Percentiles rank a stretch among this genome's conserved stretches.
phyloP scores from a whole-genome alignment of 1,140 invertebrate species.

The Drosophila arizonae region DNA sequence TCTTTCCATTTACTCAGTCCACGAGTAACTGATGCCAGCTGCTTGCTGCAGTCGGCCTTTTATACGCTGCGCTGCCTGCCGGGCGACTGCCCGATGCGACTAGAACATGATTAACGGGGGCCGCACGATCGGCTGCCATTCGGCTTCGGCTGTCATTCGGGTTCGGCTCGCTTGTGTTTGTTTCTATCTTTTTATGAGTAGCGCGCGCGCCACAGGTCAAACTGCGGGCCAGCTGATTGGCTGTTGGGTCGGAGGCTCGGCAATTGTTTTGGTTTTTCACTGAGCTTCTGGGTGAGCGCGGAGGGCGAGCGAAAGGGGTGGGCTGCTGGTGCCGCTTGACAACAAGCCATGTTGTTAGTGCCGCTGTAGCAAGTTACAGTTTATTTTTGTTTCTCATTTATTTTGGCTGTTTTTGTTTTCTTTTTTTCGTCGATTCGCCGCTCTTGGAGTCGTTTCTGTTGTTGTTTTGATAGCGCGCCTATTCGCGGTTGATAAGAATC shows the following conservation, averaged over 20 bases:
- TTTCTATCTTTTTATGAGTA: conserved; percentile 7
- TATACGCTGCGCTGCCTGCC: conserved; percentile 57
- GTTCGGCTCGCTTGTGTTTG: conserved; percentile 22
- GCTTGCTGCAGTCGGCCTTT: conserved; percentile 48
- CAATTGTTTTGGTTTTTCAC: conserved; percentile 77
- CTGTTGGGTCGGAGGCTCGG: conserved; percentile 59
- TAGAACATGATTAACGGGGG: conserved; percentile 49
- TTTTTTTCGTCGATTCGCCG: neutral
- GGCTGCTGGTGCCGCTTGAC: conserved; percentile 44
- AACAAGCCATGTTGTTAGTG: conserved; percentile 48
- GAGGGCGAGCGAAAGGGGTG: neutral
- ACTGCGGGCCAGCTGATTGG: conserved; percentile 65
- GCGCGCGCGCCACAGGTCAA: conserved; percentile 43
- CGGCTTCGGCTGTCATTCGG: conserved; percentile 25
- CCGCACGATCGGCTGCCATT: conserved; percentile 40
- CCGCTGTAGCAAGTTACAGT: conserved; percentile 19
- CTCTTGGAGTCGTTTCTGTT: conserved; percentile 13
- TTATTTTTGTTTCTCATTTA: conserved; percentile 36
- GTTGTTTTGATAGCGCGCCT: conserved; percentile 31
- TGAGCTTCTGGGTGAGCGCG: neutral
- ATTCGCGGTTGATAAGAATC: conserved; percentile 37
- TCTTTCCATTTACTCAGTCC: conserved; percentile 82
- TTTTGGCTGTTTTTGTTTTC: neutral
- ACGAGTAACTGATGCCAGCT: conserved; percentile 78
- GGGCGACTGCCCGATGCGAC: conserved; percentile 56